These are phyloP conservation scores for Smithornis capensis DNA, from an alignment of 2,113 vertebrate genomes.

Conservation along the genomic window DNA sequence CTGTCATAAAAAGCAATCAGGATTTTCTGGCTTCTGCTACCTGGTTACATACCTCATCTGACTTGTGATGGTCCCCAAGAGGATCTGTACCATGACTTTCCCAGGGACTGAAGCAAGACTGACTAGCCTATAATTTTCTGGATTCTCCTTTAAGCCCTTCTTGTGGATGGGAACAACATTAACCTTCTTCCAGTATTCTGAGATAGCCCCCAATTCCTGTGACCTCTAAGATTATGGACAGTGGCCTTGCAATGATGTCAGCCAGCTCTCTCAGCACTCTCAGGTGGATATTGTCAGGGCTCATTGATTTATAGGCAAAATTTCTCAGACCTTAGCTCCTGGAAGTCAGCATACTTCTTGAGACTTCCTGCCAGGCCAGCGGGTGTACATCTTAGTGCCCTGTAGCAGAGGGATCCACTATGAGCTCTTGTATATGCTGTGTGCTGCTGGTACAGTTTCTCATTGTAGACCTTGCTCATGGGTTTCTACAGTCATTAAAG, in stretches of 20 bases:
- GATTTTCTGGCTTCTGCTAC: background rate
- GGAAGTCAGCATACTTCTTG: background rate
- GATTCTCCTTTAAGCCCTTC: background rate
- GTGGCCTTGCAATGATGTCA: background rate
- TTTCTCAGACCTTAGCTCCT: background rate
- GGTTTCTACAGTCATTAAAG: background rate
- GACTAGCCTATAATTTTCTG: background rate
- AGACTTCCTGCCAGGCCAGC: too few species aligned
- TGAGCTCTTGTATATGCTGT: accelerated
- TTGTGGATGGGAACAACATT: background rate
- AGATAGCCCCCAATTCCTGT: background rate
- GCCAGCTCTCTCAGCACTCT: background rate
- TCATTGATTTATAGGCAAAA: background rate
- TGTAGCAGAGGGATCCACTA: accelerated
- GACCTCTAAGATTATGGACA: background rate
- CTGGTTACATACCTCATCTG: background rate
- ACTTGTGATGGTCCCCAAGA: background rate
- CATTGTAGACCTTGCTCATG: accelerated
- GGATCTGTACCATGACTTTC: background rate
- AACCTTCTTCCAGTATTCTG: background rate
- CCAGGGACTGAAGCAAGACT: background rate
- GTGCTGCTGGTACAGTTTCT: background rate
- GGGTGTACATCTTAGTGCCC: accelerated
- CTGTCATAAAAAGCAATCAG: background rate
- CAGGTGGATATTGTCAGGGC: accelerated